These are phyloP conservation scores for Helicolenus hilgendorfi DNA, from an alignment of 2,797 vertebrate genomes.

Conservation along the genomic window DNA sequence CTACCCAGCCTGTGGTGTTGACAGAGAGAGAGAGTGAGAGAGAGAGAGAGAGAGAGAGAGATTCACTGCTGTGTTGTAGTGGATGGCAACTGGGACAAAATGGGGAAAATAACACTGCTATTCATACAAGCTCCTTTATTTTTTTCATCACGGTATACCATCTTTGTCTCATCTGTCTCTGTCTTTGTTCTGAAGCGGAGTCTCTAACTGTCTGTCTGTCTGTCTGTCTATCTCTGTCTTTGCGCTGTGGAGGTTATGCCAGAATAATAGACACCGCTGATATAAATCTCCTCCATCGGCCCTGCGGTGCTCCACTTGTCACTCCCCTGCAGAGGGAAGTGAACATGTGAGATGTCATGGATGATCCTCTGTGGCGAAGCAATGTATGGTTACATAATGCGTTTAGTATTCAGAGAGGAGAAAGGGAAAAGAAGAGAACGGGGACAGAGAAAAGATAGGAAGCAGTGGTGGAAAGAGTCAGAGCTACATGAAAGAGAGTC, in stretches of 20 bases:
- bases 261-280: constrained; percentile 53
- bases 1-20: constrained; percentile 28
- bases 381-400: constrained; percentile 62
- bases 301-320: constrained; percentile 64
- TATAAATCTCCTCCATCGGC: constrained; percentile 59
- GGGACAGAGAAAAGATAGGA: constrained; percentile 19
- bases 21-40: neutral
- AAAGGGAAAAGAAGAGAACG: constrained; percentile 8
- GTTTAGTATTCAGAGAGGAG: constrained; percentile 70
- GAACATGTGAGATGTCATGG: constrained; percentile 63
- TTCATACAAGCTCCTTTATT: constrained; percentile 40
- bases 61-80: neutral
- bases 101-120: constrained; percentile 6
- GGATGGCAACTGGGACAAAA: constrained; percentile 28
- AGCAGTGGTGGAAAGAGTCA: constrained; percentile 32
- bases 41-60: neutral
- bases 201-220: constrained; percentile 21
- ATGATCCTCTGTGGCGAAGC: constrained; percentile 63
- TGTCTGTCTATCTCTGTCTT: constrained; percentile 3
- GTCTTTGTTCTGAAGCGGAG: neutral
- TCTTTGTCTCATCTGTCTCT: constrained; percentile 39
- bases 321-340: constrained; percentile 61
- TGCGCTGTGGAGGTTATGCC: constrained; percentile 20
- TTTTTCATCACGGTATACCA: constrained; percentile 32
- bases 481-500: neutral